Evolutionary conservation across 1,140 invertebrate species (phyloP), one percentile per base, ranked within the genome.

Genomic region (Goniozus legneri): DNA sequence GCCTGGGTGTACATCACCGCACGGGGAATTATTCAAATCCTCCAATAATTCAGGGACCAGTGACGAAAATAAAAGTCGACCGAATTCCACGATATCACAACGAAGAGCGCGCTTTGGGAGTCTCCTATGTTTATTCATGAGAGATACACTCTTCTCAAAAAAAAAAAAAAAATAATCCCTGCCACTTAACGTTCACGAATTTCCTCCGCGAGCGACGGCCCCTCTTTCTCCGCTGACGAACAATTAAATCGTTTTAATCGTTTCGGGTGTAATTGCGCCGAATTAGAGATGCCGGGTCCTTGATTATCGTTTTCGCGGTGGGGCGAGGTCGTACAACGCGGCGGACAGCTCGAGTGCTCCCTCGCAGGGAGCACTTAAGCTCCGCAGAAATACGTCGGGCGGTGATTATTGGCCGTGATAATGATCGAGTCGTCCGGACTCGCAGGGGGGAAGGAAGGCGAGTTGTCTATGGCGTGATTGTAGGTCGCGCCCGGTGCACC

Each of bases 221-320:
- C n/a, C n/a, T n/a, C n/a, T n/a, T n/a, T n/a, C n/a, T n/a, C n/a
- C n/a, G n/a, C n/a, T n/a, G n/a, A 57, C 50, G 50, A 54, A 69
- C 67, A 70, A 70, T 73, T 73, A 73, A 73, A 71, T 69, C 58
- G 60, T 71, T 70, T 71, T 73, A 73, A 73, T 71, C 70, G 70
- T 43, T 56, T 30, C 41, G 43, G 32, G 44, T 38, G 64, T 73
- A 73, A 73, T 73, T 63, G 68, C 51, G 50, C 47, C 58, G 60
- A 67, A 72, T 71, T 71, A 72, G 69, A 60, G 62, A 64, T 62
- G 52, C 59, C 52, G 55, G 61, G 53, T 55, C 59, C 38, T 56
- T 67, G 64, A 71, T 65, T 67, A 69, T 64, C 57, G 52, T 40
- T 42, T 33, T 3, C 36, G 22, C 16, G n/a, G 24, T 6, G 24